Base-by-base conservation (phyloP, 30 jellyfish, hydroid and myxozoan species). In the Turritopsis dohrnii region DNA sequence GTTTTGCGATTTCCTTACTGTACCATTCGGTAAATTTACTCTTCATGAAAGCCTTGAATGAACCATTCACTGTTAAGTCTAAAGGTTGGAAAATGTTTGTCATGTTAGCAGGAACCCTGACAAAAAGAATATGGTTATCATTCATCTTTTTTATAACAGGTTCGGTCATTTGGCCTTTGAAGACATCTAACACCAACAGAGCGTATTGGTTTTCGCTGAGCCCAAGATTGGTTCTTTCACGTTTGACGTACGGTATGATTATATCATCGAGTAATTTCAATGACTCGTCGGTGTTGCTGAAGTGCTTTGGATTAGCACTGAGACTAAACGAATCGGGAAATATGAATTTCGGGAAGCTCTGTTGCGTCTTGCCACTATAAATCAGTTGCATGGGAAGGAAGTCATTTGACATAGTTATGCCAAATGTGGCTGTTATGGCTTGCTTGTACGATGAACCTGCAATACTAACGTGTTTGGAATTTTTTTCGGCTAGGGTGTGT, bases 231-330 rank as follows among this genome's bases (percentile, higher is more conserved):
- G 73, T 18, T 21, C 81, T 21, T 26, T 72, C 81, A 72, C 52
- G 52, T 21, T 76, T 26, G 24, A 76, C 79, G 26, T 1, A 76
- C 21, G 84, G 79, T 0, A 76, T 29, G 79, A 76, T 76, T 16
- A 76, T 76, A 20, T 76, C 84, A 29, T 76, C 19, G n/a, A n/a
- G n/a, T n/a, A n/a, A n/a, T 29, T 76, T 76, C 18, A 76, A 29
- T 27, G 84, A 76, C 25, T 76, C 84, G 24, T 76, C 80, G 18
- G 84, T 76, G 84, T 76, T 76, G 79, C 84, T 76, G 79, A 76
- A 76, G 20, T 76, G 84, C 0, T 76, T 76, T 20, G 79, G 0
- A 26, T 76, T 76, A 29, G 79, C 83, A 76, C 83, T 76, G 16
- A 76, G 79, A 21, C 80, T 25, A 26, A 76, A 76, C 28, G 83